Percentiles rank a stretch among this genome's conserved stretches.
Evolutionary conservation across 64 coral and sea anemone species (phyloP).

Genomic region (Actinia equina): DNA sequence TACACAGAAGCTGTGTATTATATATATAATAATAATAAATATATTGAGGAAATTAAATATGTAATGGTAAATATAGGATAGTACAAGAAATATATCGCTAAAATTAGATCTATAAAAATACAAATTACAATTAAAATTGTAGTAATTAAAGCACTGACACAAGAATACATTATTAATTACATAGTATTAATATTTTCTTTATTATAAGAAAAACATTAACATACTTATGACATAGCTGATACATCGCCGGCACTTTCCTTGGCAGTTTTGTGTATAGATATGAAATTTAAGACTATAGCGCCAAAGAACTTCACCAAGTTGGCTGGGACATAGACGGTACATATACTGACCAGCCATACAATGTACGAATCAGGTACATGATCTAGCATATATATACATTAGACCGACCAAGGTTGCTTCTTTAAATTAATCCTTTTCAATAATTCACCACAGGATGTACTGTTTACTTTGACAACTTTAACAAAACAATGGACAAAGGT

Average conservation of each 20-base stretch:
- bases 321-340: conserved; percentile 15
- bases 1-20: no score
- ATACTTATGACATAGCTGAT: conserved; percentile 27
- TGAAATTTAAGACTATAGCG: conserved; percentile 15
- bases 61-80: no score
- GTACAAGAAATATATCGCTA: no score
- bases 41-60: no score
- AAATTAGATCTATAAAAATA: no score
- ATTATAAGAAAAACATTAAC: background rate
- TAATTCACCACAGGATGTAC: background rate
- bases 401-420: no score
- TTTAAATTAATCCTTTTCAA: background rate
- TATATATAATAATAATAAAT: background rate
- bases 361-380: background rate
- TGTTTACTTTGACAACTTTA: background rate
- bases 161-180: no score
- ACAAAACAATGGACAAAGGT: background rate
- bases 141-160: no score
- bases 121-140: no score
- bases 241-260: conserved; percentile 9
- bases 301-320: conserved; percentile 25
- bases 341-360: conserved; percentile 24
- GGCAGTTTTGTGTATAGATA: background rate
- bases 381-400: background rate
- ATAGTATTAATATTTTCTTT: no score